Conservation (phyloP, 2,797 vertebrate genomes). For the Anomalospiza imberbis region DNA sequence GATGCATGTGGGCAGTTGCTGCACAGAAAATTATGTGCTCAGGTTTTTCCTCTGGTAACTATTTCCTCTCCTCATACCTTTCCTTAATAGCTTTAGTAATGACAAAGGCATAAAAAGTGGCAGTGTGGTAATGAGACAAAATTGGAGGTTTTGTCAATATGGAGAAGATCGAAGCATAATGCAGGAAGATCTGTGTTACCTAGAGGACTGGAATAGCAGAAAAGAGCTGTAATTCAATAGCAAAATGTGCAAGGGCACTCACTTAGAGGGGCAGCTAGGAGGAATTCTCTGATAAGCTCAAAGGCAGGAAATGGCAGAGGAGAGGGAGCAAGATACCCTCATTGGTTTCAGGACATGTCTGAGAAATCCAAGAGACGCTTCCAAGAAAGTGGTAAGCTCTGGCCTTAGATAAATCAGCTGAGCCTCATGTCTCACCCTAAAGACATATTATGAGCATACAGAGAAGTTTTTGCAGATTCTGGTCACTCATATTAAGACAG, state of each 20-base stretch:
- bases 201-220: background rate
- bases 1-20: background rate
- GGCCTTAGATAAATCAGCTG: background rate
- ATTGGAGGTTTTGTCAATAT: conserved; percentile 31
- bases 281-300: background rate
- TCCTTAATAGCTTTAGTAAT: conserved; percentile 37
- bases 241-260: background rate
- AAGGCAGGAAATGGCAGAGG: background rate
- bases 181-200: conserved; percentile 28
- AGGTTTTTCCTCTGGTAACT: background rate
- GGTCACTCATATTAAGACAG: background rate
- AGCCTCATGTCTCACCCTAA: background rate
- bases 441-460: background rate
- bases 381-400: background rate
- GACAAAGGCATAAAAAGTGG: conserved; percentile 28
- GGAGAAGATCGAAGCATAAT: conserved; percentile 1
- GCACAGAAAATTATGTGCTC: background rate
- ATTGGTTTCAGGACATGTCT: background rate
- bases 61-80: background rate
- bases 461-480: background rate
- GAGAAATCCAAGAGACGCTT: background rate
- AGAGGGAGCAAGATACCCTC: background rate
- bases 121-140: conserved; percentile 25
- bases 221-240: background rate
- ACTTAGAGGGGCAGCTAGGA: background rate